Conservation (phyloP, 2,797 vertebrate genomes). For the Botia kubotai region DNA sequence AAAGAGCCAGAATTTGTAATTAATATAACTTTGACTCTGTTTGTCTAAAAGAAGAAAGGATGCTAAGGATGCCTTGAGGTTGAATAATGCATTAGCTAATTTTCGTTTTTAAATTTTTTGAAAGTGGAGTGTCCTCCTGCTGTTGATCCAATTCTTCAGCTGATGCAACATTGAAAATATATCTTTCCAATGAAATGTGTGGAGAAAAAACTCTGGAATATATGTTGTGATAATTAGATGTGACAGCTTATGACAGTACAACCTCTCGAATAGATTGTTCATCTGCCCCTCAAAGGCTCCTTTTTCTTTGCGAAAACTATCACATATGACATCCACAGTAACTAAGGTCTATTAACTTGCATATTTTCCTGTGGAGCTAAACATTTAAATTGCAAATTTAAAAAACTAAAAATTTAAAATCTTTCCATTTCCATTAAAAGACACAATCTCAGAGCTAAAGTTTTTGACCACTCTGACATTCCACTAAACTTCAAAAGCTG, state of each 20-base stretch:
- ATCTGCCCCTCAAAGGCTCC: not conserved
- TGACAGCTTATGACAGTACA: not conserved
- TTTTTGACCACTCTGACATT: slow-evolving; percentile 17
- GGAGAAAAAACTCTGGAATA: not conserved
- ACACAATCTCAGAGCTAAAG: not conserved
- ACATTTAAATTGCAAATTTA: not conserved
- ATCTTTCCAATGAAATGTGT: not conserved
- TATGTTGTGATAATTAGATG: not conserved
- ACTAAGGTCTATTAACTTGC: slow-evolving; percentile 4
- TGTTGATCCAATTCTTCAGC: no score
- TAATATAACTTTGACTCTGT: no score
- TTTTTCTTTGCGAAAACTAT: not conserved
- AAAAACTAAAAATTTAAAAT: not conserved
- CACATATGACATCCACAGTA: not conserved
- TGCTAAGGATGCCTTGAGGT: no score
- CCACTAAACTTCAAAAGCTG: not conserved
- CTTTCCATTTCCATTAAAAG: not conserved
- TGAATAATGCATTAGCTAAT: no score
- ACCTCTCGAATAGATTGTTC: not conserved
- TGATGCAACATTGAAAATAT: not conserved
- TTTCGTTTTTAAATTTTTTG: no score
- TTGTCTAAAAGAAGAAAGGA: no score
- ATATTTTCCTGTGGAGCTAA: not conserved
- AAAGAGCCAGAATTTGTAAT: no score
- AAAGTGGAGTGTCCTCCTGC: no score